Percentiles rank a stretch among this genome's conserved stretches.
Evolutionary conservation across 2,797 vertebrate genomes (phyloP).

Genomic region (Chrysocyon brachyurus): DNA sequence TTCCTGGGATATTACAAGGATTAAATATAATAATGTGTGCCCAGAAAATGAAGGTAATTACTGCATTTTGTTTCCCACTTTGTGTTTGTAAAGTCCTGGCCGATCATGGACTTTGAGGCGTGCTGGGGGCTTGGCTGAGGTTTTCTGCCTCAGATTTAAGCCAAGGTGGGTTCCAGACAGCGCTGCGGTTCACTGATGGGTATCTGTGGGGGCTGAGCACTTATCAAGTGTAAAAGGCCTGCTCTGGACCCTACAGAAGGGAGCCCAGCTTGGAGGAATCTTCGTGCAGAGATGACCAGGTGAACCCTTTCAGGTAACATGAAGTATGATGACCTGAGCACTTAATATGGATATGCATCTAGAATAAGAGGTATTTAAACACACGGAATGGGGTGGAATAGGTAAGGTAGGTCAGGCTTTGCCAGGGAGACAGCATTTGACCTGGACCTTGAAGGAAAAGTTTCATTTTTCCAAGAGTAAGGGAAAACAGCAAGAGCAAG

Average conservation of each 20-base stretch:
- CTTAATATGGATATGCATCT: not conserved
- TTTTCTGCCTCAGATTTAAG: not conserved
- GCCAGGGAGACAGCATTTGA: not conserved
- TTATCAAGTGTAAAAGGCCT: not conserved
- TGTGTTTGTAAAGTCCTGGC: not conserved
- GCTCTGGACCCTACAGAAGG: not conserved
- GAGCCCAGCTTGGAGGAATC: not conserved
- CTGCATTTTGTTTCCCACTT: not conserved
- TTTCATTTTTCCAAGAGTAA: not conserved
- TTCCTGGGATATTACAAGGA: not conserved
- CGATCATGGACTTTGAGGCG: not conserved
- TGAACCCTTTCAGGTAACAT: not conserved
- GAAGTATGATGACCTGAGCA: not conserved
- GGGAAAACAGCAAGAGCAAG: not conserved
- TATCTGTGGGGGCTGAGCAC: not conserved
- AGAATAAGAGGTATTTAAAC: not conserved
- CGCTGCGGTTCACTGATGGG: not conserved
- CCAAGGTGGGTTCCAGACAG: not conserved
- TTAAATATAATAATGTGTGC: not conserved
- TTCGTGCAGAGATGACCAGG: not conserved
- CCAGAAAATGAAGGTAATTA: not conserved
- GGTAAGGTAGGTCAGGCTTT: not conserved
- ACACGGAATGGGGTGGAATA: not conserved
- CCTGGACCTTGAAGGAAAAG: slow-evolving; percentile 16
- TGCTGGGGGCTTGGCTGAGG: not conserved